Conservation (phyloP, 2,113 vertebrate genomes). For the Myiozetetes cayanensis region DNA sequence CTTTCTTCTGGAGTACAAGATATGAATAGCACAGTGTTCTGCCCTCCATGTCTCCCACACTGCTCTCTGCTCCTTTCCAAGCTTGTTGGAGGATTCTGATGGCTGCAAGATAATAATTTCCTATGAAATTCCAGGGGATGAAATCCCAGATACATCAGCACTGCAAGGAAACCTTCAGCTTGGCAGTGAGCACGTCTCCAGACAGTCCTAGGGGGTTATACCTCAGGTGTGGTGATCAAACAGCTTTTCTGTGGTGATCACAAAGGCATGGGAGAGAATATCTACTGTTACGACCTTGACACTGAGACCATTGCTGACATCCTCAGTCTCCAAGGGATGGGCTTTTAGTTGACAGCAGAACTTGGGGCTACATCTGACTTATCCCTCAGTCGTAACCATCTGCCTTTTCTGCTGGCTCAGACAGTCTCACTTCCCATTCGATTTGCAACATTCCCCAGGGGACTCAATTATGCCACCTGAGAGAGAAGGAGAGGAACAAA, state of each 20-base stretch:
- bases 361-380: not conserved
- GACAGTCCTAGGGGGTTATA: not conserved
- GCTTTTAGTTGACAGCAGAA: not conserved
- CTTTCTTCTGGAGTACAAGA: not conserved
- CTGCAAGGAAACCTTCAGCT: not conserved
- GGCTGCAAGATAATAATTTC: not conserved
- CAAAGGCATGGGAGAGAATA: not conserved
- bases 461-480: not conserved
- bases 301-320: not conserved
- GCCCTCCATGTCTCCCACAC: not conserved
- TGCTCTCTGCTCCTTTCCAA: not conserved
- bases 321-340: not conserved
- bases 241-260: not conserved
- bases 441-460: not conserved
- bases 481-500: not conserved
- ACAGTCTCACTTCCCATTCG: conserved; percentile 5
- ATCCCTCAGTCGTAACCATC: not conserved
- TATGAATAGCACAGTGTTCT: not conserved
- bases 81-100: not conserved
- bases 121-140: not conserved
- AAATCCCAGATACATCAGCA: not conserved
- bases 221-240: not conserved
- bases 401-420: conserved; percentile 15
- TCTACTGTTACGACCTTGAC: not conserved
- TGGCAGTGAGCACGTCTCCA: not conserved